phyloP scores from a whole-genome alignment of 2,113 vertebrate genomes.

The Sander vitreus region DNA sequence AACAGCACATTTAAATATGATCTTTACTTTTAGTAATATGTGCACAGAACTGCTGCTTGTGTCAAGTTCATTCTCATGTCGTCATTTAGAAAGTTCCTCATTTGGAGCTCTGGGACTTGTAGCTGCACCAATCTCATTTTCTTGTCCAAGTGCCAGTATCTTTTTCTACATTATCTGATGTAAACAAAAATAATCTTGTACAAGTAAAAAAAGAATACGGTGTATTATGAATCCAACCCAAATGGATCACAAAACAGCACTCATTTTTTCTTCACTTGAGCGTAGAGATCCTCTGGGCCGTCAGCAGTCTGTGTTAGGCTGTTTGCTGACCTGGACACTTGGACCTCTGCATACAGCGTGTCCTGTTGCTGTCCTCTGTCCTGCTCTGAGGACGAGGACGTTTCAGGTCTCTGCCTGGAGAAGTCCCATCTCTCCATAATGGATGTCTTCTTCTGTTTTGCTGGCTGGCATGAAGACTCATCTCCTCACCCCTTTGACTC shows the following conservation, averaged over 20 bases:
- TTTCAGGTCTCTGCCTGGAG: background rate
- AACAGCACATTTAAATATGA: too few species aligned
- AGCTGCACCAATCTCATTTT: background rate
- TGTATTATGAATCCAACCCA: background rate
- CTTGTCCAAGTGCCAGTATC: background rate
- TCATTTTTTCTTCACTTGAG: constrained; percentile 20
- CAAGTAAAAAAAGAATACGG: background rate
- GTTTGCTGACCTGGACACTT: background rate
- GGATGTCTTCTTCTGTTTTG: constrained; percentile 3
- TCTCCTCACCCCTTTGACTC: background rate
- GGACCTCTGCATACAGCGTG: constrained; percentile 27
- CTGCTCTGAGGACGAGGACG: background rate
- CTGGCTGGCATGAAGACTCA: background rate
- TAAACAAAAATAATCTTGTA: background rate
- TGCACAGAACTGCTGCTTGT: too few species aligned
- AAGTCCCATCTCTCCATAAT: constrained; percentile 43
- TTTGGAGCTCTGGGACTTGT: too few species aligned
- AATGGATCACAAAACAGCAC: background rate
- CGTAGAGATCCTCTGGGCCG: background rate
- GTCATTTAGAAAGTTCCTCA: too few species aligned
- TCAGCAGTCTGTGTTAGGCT: background rate
- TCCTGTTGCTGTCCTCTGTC: constrained; percentile 18
- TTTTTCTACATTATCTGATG: background rate
- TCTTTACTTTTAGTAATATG: too few species aligned
- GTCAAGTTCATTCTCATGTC: too few species aligned